Conservation (phyloP, 23 tunicate species). For the Trididemnum clinides region DNA sequence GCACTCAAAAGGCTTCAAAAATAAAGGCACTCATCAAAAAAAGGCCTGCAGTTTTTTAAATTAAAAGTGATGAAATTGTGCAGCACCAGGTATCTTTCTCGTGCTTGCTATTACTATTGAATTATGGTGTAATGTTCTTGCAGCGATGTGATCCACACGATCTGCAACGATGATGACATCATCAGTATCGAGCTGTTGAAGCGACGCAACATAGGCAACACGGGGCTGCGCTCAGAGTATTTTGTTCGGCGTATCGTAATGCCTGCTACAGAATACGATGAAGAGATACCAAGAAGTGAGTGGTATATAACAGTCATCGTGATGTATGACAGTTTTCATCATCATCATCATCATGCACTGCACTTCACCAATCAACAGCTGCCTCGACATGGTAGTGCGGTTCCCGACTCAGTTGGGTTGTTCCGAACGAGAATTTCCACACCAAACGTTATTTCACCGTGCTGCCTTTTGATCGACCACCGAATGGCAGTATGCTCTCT, state of each 20-base stretch:
- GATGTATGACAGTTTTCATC: no score
- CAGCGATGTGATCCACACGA: constrained; percentile 80
- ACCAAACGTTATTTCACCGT: no score
- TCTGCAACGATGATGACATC: constrained; percentile 83
- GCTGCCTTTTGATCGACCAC: no score
- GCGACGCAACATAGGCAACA: constrained; percentile 59
- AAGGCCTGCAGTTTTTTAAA: neutral
- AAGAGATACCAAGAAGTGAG: constrained; percentile 71
- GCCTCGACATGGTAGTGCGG: no score
- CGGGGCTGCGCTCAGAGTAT: constrained; percentile 68
- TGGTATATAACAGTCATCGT: no score
- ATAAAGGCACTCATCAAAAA: no score
- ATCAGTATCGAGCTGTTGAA: constrained; percentile 86
- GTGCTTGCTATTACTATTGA: neutral
- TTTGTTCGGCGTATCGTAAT: constrained; percentile 71
- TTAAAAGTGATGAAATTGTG: neutral
- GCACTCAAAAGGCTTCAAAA: no score
- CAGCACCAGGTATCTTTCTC: neutral
- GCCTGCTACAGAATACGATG: constrained; percentile 67
- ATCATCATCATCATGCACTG: no score
- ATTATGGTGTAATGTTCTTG: neutral
- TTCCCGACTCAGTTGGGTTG: no score
- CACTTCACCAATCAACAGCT: no score
- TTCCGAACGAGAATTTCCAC: no score
- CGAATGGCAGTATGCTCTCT: no score